These are phyloP conservation scores for Drosophila kohkoa DNA, from an alignment of 1,140 invertebrate species.

Conservation along the genomic window DNA sequence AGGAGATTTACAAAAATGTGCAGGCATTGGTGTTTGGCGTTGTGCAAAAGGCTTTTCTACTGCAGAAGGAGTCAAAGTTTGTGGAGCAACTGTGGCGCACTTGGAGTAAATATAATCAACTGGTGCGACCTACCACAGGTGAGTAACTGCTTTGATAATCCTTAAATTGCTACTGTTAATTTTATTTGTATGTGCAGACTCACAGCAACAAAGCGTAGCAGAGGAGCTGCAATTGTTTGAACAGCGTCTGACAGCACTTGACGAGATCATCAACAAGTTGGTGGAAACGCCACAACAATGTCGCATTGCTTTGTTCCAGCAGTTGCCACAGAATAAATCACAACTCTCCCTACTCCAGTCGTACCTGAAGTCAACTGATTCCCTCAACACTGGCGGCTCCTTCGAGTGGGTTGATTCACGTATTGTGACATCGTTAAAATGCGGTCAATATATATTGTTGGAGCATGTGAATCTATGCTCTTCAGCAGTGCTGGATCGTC, in stretches of 20 bases:
- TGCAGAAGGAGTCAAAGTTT: conserved; percentile 40
- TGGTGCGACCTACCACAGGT: conserved; percentile 61
- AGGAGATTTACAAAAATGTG: conserved; percentile 86
- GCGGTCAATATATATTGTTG: conserved; percentile 85
- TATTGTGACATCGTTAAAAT: conserved; percentile 89
- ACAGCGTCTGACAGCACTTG: conserved; percentile 53
- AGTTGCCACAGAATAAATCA: conserved; percentile 41
- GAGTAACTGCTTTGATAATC: conserved; percentile 2
- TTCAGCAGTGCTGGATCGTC: conserved; percentile 97
- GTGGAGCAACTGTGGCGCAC: conserved; percentile 51
- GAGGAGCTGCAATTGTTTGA: conserved; percentile 68
- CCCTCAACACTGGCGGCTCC: conserved; percentile 91
- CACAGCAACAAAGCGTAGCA: conserved; percentile 53
- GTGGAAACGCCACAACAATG: conserved; percentile 46
- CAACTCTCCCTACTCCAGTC: conserved; percentile 49
- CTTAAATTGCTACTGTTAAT: not conserved
- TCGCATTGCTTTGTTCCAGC: conserved; percentile 29
- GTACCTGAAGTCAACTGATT: conserved; percentile 85
- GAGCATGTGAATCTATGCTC: conserved; percentile 99
- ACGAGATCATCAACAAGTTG: conserved; percentile 50
- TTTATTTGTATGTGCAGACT: conserved; percentile 18
- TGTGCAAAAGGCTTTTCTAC: conserved; percentile 76
- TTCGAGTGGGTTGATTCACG: conserved; percentile 99
- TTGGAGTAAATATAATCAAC: conserved; percentile 74
- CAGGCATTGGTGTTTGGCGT: conserved; percentile 82